Conservation (phyloP, 2,113 vertebrate species). For the Heliornis fulica region DNA sequence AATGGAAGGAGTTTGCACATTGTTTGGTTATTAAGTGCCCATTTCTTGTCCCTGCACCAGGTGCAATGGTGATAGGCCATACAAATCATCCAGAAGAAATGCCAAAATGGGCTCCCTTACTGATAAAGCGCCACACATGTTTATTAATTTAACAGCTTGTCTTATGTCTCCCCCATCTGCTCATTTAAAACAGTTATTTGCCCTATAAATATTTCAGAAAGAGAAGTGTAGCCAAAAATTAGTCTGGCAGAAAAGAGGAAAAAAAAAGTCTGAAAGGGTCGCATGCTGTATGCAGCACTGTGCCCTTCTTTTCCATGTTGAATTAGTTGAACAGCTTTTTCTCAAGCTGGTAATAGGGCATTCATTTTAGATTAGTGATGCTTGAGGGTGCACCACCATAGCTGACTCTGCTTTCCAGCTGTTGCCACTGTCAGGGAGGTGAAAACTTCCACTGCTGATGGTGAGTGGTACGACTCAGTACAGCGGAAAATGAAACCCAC, state of each 20-base stretch:
- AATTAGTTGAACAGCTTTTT: neutral
- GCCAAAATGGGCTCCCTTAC: constrained; percentile 74
- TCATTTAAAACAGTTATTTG: constrained; percentile 75
- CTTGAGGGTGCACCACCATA: neutral
- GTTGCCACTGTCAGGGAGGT: constrained; percentile 16
- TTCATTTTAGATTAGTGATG: constrained; percentile 59
- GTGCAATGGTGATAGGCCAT: constrained; percentile 82
- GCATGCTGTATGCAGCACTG: neutral
- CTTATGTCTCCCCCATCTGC: constrained; percentile 78
- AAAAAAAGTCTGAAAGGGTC: neutral
- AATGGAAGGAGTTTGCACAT: constrained; percentile 86
- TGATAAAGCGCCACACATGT: constrained; percentile 74
- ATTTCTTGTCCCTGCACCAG: constrained; percentile 80
- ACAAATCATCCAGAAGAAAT: constrained; percentile 77
- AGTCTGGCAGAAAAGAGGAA: constrained; percentile 1
- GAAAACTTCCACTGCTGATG: constrained; percentile 38
- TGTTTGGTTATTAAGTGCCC: constrained; percentile 89
- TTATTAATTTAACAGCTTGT: constrained; percentile 81
- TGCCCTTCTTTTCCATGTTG: neutral
- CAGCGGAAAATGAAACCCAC: constrained; percentile 32
- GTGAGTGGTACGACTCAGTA: constrained; percentile 8
- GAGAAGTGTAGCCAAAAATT: constrained; percentile 62
- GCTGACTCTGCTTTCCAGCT: constrained; percentile 45
- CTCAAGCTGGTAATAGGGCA: constrained; percentile 19
- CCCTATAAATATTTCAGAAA: constrained; percentile 70